These are phyloP conservation scores for Andrena chrysosceles DNA, from an alignment of 2,888 invertebrate species.

Conservation along the genomic window DNA sequence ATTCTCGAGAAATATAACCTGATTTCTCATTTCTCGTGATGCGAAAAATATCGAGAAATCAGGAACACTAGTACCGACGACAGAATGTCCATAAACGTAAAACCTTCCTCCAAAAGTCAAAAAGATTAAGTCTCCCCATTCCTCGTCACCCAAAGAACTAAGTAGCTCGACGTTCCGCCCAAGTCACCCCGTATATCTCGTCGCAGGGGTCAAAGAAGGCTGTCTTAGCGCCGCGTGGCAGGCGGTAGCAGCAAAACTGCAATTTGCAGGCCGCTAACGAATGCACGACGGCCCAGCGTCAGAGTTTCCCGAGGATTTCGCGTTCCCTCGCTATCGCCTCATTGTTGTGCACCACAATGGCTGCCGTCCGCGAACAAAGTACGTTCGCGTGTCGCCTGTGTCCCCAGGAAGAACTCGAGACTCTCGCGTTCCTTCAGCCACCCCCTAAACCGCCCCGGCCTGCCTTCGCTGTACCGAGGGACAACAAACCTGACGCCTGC, in stretches of 20 bases:
- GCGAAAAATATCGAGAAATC: too few relatives aligned
- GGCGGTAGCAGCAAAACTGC: slow-evolving; percentile 6
- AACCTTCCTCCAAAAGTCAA: too few relatives aligned
- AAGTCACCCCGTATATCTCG: background rate
- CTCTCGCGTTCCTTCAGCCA: slow-evolving; percentile 9
- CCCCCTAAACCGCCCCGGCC: background rate
- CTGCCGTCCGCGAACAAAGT: slow-evolving; percentile 51
- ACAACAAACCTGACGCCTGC: slow-evolving; percentile 47
- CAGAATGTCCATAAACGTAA: too few relatives aligned
- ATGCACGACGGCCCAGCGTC: slow-evolving; percentile 41
- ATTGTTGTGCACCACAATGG: slow-evolving; percentile 64
- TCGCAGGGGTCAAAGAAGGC: background rate
- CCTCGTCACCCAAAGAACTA: too few relatives aligned
- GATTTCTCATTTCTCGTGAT: too few relatives aligned
- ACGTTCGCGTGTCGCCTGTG: slow-evolving; percentile 17
- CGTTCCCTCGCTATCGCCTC: slow-evolving; percentile 53
- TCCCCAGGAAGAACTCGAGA: slow-evolving; percentile 49
- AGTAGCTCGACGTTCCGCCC: background rate
- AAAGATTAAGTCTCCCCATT: too few relatives aligned
- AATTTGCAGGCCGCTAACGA: slow-evolving; percentile 56
- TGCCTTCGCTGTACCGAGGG: slow-evolving; percentile 23
- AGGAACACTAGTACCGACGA: too few relatives aligned
- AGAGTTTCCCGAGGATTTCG: slow-evolving; percentile 56
- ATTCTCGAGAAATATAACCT: too few relatives aligned
- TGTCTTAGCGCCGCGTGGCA: background rate